A percentile compares a stretch with the other conserved stretches of the same genome.
Conservation (phyloP, 2,888 invertebrate genomes). For the Anoplius nigerrimus region DNA sequence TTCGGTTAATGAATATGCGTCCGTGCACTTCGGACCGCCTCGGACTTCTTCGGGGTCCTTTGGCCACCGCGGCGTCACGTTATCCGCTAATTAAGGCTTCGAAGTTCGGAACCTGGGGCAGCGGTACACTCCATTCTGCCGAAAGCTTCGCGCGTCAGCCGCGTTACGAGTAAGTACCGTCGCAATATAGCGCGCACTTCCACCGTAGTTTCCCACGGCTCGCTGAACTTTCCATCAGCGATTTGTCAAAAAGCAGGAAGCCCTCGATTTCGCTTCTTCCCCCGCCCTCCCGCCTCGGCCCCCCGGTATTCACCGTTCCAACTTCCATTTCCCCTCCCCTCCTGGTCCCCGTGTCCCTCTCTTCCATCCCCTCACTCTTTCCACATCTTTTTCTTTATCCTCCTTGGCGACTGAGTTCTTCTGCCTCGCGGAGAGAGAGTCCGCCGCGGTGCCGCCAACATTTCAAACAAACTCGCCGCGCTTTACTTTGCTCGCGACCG, state of each 20-base stretch:
- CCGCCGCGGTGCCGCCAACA: slow-evolving; percentile 24
- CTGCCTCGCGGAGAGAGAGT: slow-evolving; percentile 12
- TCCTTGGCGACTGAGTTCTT: slow-evolving; percentile 24
- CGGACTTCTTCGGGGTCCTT: too few species aligned
- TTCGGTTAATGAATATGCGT: too few species aligned
- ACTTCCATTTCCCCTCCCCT: not conserved
- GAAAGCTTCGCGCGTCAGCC: too few species aligned
- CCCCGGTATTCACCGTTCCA: not conserved
- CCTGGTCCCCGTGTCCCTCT: slow-evolving; percentile 8
- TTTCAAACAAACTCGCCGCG: slow-evolving; percentile 49
- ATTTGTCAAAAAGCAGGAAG: slow-evolving; percentile 44
- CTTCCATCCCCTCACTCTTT: not conserved
- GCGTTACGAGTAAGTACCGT: not conserved
- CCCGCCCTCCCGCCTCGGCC: not conserved
- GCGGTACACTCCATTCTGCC: too few species aligned
- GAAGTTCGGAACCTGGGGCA: too few species aligned
- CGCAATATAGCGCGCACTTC: slow-evolving; percentile 3
- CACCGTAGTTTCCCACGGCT: slow-evolving; percentile 27
- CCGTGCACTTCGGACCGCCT: too few species aligned
- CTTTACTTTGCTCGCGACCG: slow-evolving; percentile 55
- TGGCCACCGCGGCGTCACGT: too few species aligned
- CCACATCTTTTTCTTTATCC: slow-evolving; percentile 10
- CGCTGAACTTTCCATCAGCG: slow-evolving; percentile 37
- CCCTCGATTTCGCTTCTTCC: slow-evolving; percentile 24
- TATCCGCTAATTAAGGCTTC: too few species aligned